Evolutionary conservation across 2,888 invertebrate genomes (phyloP), one percentile per base, ranked within the genome.

Genomic region (Mimumesa dahlbomi): DNA sequence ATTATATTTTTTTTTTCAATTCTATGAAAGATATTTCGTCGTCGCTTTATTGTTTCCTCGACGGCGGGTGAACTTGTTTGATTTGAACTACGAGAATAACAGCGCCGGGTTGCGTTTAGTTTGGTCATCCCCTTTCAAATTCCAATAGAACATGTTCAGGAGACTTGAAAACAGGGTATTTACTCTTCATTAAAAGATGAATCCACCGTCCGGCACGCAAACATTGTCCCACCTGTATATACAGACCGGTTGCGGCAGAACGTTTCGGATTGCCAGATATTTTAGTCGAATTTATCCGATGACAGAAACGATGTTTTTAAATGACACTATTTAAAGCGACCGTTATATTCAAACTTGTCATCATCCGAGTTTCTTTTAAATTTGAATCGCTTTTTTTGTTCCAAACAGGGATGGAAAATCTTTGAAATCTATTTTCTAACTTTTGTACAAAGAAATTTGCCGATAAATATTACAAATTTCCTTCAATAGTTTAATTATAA

Each of bases 181-280:
- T 40, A 21, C 25, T 38, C 53, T n/a, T 61, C 68, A 13, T 69
- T 49, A 34, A 68, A 69, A 40, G 34, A 54, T 42, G 18, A 36
- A 58, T 7, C 25, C 14, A 31, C 9, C 38, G 13, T n/a, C n/a
- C 19, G 34, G 29, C 45, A 29, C 29, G 43, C 69, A 50, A 61
- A 68, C 49, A 29, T 38, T 18, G 48, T 36, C 18, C 5, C 18
- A 13, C 21, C 25, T 11, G 16, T 6, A 4, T n/a, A n/a, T 34
- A 34, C 34, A n/a, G 34, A 34, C n/a, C 34, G 3, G 34, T n/a
- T n/a, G n/a, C 9, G 3, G n/a, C n/a, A 7, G 34, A 34, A 34
- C 11, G 2, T 29, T 9, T 9, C 9, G 9, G 29, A 1, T 29
- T 31, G 36, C 29, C 16, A 11, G 7, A 13, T 25, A 14, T 13